These are phyloP conservation scores for Sminthurides aquaticus DNA, from an alignment of 2,888 invertebrate species.

Conservation along the genomic window DNA sequence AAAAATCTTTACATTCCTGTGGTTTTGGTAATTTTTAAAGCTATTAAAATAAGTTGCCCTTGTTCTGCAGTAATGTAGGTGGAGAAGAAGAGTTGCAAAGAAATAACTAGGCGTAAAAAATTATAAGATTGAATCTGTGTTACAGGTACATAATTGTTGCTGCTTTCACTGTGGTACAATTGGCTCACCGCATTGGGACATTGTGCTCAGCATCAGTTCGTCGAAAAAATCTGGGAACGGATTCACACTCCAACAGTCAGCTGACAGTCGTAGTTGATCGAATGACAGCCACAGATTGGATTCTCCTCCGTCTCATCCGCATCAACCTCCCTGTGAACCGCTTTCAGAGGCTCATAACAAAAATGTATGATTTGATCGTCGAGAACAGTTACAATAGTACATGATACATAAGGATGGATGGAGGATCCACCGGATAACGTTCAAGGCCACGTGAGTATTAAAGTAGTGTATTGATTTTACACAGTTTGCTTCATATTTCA, in stretches of 20 bases:
- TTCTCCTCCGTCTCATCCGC: constrained; percentile 34
- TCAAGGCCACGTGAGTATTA: no score
- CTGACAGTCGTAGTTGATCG: constrained; percentile 19
- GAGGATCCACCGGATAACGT: no score
- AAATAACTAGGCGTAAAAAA: no score
- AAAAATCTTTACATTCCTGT: constrained; percentile 26
- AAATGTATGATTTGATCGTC: constrained; percentile 32
- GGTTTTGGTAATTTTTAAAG: constrained; percentile 22
- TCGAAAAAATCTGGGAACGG: constrained; percentile 25
- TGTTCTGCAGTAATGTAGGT: no score
- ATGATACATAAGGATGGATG: no score
- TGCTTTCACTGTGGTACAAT: constrained; percentile 16
- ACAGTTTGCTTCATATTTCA: no score
- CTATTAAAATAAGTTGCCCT: background rate
- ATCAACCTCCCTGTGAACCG: constrained; percentile 32
- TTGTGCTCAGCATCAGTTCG: constrained; percentile 27
- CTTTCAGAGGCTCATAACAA: constrained; percentile 31
- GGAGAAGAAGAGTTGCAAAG: no score
- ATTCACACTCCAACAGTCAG: constrained; percentile 21
- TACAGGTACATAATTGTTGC: constrained; percentile 24
- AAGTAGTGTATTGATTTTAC: no score
- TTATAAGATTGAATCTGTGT: no score
- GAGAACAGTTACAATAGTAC: constrained; percentile 6
- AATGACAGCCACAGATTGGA: constrained; percentile 32
- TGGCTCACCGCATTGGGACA: constrained; percentile 28